Evolutionary conservation across 2,888 invertebrate genomes (phyloP).

Genomic region (Lasiommata megera): DNA sequence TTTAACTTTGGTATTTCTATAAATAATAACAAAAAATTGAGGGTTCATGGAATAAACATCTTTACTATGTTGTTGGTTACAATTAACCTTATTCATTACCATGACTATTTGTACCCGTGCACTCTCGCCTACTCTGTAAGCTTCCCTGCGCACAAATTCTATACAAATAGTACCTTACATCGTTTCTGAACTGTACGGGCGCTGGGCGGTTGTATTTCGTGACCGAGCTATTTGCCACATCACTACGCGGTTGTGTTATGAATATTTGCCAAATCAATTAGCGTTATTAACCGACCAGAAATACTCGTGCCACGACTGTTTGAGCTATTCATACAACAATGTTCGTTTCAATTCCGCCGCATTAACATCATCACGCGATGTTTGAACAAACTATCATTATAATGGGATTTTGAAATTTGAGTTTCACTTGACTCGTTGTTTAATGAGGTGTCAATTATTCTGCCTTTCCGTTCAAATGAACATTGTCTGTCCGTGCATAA

Average conservation of each 20-base stretch:
- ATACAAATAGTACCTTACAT: too few relatives aligned
- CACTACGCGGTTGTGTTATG: constrained; percentile 29
- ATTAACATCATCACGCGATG: constrained; percentile 48
- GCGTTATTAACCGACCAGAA: constrained; percentile 45
- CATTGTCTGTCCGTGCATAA: neutral
- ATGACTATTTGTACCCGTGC: too few relatives aligned
- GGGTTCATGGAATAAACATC: too few relatives aligned
- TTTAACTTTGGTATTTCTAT: too few relatives aligned
- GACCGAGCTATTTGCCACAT: constrained; percentile 27
- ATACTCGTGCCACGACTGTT: constrained; percentile 33
- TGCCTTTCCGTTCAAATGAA: neutral
- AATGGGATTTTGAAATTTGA: constrained; percentile 39
- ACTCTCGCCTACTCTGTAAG: too few relatives aligned
- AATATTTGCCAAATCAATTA: constrained; percentile 60
- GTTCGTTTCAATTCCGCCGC: constrained; percentile 62
- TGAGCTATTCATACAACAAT: constrained; percentile 51
- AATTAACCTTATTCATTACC: too few relatives aligned
- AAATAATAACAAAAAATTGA: too few relatives aligned
- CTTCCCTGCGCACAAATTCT: too few relatives aligned
- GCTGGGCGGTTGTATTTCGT: constrained; percentile 13
- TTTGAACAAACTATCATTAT: constrained; percentile 36
- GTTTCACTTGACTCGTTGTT: constrained; percentile 43
- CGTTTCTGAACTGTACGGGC: neutral
- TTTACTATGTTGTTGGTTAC: too few relatives aligned
- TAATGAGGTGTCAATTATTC: constrained; percentile 36